Conservation (phyloP, 1,140 invertebrate genomes). For the Gryon sp. region DNA sequence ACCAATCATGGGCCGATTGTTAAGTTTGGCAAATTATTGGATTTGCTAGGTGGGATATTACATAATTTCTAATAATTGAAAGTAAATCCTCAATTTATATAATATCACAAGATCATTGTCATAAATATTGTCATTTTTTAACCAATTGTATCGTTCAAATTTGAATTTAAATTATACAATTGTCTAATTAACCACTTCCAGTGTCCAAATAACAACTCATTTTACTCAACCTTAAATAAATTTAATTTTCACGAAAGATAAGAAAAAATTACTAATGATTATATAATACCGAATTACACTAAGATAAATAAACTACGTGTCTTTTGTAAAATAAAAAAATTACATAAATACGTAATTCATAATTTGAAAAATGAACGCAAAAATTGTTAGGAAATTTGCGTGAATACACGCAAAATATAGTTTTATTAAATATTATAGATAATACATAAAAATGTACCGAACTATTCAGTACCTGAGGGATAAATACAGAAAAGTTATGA, state of each 20-base stretch:
- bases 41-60: no score
- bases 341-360: conserved; percentile 48
- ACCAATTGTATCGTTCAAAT: conserved; percentile 11
- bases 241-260: no score
- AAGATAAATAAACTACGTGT: conserved; percentile 24
- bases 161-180: conserved; percentile 28
- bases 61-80: conserved; percentile 35
- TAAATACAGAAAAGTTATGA: no score
- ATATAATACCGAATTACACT: conserved; percentile 35
- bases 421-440: conserved; percentile 38
- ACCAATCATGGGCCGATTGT: no score
- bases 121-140: conserved; percentile 20
- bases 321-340: conserved; percentile 22
- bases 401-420: conserved; percentile 35
- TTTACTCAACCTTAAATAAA: no score
- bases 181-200: conserved; percentile 36
- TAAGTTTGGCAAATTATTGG: no score
- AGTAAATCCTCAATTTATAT: conserved; percentile 23
- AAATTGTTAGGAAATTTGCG: conserved; percentile 49
- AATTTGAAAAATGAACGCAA: conserved; percentile 44
- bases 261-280: conserved; percentile 31
- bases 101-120: conserved; percentile 32
- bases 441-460: conserved; percentile 22
- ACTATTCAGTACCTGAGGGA: no score
- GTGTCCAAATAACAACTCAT: background rate